Conservation (phyloP, 2,113 vertebrate species). For the Gobius niger region DNA sequence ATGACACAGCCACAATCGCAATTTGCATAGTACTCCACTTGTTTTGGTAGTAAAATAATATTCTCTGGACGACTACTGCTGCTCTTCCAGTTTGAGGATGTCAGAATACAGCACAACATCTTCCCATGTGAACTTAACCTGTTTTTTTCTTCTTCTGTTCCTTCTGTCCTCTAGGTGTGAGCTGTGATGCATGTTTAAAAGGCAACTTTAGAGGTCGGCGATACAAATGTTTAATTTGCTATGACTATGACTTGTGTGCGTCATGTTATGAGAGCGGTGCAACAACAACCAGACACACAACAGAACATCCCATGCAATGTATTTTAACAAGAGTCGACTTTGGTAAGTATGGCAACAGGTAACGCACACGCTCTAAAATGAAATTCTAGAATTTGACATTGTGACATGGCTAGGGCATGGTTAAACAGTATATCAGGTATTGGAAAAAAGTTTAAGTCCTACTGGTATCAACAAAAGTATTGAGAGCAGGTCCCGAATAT, state of each 20-base stretch:
- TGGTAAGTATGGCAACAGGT: constrained; percentile 78
- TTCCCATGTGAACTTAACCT: neutral
- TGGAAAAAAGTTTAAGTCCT: too few relatives aligned
- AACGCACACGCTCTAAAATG: neutral
- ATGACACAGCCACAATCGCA: too few relatives aligned
- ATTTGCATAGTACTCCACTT: too few relatives aligned
- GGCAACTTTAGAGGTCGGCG: constrained; percentile 97
- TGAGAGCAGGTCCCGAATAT: too few relatives aligned
- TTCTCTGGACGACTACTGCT: too few relatives aligned
- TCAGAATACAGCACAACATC: neutral
- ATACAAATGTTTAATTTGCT: constrained; percentile 99
- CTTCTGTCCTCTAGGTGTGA: constrained; percentile 86
- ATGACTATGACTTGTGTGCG: constrained; percentile 98
- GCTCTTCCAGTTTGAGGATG: too few relatives aligned
- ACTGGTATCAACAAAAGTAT: too few relatives aligned
- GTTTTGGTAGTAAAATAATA: too few relatives aligned
- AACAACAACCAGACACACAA: constrained; percentile 96
- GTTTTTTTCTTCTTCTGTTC: neutral
- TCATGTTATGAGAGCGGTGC: constrained; percentile 99
- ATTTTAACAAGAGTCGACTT: constrained; percentile 99
- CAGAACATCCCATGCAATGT: constrained; percentile 99
- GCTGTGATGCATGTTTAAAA: constrained; percentile 99
- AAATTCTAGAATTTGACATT: too few relatives aligned
- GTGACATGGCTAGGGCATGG: too few relatives aligned
- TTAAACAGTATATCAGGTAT: too few relatives aligned